Base-by-base conservation (phyloP, 1,140 invertebrate species). In the Drosophila willistoni region DNA sequence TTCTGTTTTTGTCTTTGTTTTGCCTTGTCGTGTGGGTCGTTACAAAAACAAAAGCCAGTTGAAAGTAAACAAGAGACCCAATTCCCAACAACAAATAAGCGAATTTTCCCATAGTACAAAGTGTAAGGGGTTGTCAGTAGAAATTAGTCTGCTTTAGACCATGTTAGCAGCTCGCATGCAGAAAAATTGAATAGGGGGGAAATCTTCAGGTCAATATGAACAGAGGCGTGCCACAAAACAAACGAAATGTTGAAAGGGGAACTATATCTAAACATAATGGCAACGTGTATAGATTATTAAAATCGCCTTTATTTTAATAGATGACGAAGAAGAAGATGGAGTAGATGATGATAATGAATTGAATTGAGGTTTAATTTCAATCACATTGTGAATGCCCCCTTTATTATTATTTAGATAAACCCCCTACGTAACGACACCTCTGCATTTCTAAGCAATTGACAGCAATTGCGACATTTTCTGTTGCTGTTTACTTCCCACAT, bases 1-100 rank as follows among this genome's bases (percentile, higher is more conserved):
- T 71, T 77, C 39, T 79, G 72, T 65, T 77, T 54, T 77, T 69
- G 63, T 73, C 63, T 70, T 78, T 68, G 33, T 63, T 36, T 71
- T 29, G 25, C 63, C 42, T 64, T 29, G 29, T 29, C 34, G 64
- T 64, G 68, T 68, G 77, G 79, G 68, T 62, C 62, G 62, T 51
- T 17, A 61, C 22, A 39, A 39, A 71, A 73, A 87, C 83, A 87
- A 71, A 25, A 65, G 84, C 42, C 73, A 64, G 65, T 71, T 66
- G 69, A 89, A 89, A 89, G 84, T 89, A 89, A 89, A 81, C 74
- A 79, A 73, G 73, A 81, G 85, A 89, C 84, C 84, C 68, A 81
- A 84, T 89, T 89, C 84, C 77, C 84, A 89, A 89, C 80, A 77
- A 83, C 73, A 86, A 86, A 72, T 63, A 69, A 51, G 34, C 64